A percentile compares a stretch with the other conserved stretches of the same genome.
Conservation (phyloP, 1,140 invertebrate genomes). For the Pogonomyrmex californicus region DNA sequence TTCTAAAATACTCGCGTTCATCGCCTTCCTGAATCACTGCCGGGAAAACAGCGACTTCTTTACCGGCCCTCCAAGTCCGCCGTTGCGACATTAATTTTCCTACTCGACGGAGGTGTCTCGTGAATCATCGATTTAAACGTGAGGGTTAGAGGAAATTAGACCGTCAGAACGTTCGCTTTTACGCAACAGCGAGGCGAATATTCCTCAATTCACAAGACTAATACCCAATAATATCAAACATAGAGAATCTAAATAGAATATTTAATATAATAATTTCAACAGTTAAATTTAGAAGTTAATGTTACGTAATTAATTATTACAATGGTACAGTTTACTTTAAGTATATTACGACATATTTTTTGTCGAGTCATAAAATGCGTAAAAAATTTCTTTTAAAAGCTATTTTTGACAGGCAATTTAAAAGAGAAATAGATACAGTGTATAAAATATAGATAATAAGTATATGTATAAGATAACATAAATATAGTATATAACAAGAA, state of each 20-base stretch:
- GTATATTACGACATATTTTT: too few species aligned
- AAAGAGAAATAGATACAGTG: too few species aligned
- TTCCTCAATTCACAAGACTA: background rate
- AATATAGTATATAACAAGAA: too few species aligned
- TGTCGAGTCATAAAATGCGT: too few species aligned
- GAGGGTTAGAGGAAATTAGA: conserved; percentile 28
- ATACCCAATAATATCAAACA: conserved; percentile 9
- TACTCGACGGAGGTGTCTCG: background rate
- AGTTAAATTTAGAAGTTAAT: background rate
- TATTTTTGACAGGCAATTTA: too few species aligned
- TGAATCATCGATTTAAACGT: conserved; percentile 49
- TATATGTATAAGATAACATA: too few species aligned
- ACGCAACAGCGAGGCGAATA: background rate
- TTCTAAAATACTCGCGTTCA: conserved; percentile 19
- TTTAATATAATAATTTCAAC: background rate
- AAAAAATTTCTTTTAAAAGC: too few species aligned
- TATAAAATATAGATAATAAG: too few species aligned
- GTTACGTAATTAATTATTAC: background rate
- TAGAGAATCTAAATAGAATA: background rate
- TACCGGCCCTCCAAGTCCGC: background rate
- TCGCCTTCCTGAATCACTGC: background rate
- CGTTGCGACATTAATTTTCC: conserved; percentile 47
- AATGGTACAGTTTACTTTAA: background rate
- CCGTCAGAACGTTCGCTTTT: background rate
- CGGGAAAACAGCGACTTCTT: background rate